Evolutionary conservation across 2,797 vertebrate species (phyloP).

Genomic region (Falco rusticolus): DNA sequence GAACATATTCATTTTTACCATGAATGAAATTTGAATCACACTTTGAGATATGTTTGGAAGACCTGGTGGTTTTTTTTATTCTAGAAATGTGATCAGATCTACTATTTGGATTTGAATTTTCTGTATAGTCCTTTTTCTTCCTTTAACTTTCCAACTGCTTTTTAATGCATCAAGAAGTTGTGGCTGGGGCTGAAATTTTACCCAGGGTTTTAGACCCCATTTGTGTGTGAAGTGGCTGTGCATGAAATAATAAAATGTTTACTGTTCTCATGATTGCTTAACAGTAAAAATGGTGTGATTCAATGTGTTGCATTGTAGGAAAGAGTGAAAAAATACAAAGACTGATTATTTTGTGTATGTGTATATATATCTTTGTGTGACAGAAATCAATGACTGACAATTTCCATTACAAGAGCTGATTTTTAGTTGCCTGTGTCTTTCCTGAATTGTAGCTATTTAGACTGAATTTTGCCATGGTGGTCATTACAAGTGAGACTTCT

Average conservation of each 20-base stretch:
- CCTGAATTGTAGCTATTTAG: not conserved
- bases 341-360: not conserved
- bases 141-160: not conserved
- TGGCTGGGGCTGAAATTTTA: not conserved
- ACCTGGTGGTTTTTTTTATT: not conserved
- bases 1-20: not conserved
- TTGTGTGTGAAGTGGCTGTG: not conserved
- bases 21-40: not conserved
- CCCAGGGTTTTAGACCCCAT: not conserved
- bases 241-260: not conserved
- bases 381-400: not conserved
- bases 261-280: not conserved
- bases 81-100: not conserved
- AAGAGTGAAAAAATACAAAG: not conserved
- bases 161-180: not conserved
- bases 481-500: not conserved
- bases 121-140: not conserved
- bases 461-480: not conserved
- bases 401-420: not conserved
- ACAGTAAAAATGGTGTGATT: not conserved
- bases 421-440: not conserved
- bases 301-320: not conserved
- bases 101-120: not conserved
- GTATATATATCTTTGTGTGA: not conserved
- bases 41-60: not conserved